Conservation (phyloP, 2,888 invertebrate genomes). For the Thecocarcelia acutangulata region DNA sequence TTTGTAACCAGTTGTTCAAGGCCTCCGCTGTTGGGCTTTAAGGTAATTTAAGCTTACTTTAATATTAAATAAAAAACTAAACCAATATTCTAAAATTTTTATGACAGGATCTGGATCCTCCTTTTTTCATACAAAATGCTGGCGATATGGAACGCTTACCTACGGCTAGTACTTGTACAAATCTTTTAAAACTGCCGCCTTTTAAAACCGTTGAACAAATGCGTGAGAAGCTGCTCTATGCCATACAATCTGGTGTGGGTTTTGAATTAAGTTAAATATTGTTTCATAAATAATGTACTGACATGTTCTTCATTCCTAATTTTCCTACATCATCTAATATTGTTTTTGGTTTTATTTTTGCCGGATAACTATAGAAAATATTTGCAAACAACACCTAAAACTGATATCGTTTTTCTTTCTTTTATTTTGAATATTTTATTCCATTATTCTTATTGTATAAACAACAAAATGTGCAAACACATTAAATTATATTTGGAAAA, state of each 20-base stretch:
- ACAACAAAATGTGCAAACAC: slow-evolving; percentile 45
- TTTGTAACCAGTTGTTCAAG: slow-evolving; percentile 99
- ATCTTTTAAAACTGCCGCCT: slow-evolving; percentile 96
- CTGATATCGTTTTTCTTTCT: slow-evolving; percentile 7
- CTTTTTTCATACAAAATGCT: slow-evolving; percentile 97
- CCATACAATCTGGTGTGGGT: slow-evolving; percentile 96
- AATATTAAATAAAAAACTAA: background rate
- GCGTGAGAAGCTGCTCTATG: slow-evolving; percentile 92
- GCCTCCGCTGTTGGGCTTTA: slow-evolving; percentile 97
- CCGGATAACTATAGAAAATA: background rate
- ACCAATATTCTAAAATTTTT: slow-evolving; percentile 14
- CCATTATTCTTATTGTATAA: slow-evolving; percentile 38
- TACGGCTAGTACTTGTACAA: slow-evolving; percentile 98
- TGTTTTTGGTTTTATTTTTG: background rate
- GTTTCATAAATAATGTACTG: background rate
- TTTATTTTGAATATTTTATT: slow-evolving; percentile 25
- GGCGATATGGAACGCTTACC: slow-evolving; percentile 95
- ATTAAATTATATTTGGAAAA: slow-evolving; percentile 20
- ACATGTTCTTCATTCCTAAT: slow-evolving; percentile 31
- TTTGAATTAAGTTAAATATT: slow-evolving; percentile 93
- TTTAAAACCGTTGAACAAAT: slow-evolving; percentile 90
- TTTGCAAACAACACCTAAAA: slow-evolving; percentile 8
- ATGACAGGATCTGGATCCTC: slow-evolving; percentile 93
- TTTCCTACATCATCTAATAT: slow-evolving; percentile 4
- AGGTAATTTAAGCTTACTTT: slow-evolving; percentile 83